These are phyloP conservation scores for Dugesia japonica DNA, from an alignment of 2,888 invertebrate genomes.

Conservation along the genomic window DNA sequence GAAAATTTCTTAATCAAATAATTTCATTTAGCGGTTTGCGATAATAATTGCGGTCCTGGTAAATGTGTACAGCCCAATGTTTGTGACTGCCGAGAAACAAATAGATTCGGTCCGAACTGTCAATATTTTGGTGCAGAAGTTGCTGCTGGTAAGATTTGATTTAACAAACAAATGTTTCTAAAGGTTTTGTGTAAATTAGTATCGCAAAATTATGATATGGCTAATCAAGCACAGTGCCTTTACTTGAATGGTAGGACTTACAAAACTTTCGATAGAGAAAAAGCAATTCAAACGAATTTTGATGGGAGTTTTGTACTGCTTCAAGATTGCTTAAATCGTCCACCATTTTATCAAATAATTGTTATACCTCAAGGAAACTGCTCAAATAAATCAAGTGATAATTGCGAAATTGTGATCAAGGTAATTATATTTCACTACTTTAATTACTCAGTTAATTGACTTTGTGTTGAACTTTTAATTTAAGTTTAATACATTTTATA, in stretches of 20 bases:
- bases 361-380: neutral
- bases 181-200: neutral
- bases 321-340: neutral
- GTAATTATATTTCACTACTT: too few species aligned
- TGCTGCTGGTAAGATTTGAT: neutral
- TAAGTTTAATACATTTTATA: too few species aligned
- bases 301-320: neutral
- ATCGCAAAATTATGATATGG: neutral
- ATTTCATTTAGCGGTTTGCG: neutral
- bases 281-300: neutral
- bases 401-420: neutral
- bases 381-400: neutral
- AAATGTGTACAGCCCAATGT: neutral
- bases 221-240: neutral
- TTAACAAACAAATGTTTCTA: neutral
- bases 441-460: too few species aligned
- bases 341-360: neutral
- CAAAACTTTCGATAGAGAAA: neutral
- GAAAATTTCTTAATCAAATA: too few species aligned
- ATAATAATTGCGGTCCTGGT: neutral
- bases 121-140: neutral
- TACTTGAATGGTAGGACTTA: neutral
- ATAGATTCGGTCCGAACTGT: neutral
- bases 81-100: neutral
- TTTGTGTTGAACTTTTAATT: too few species aligned